phyloP scores from a whole-genome alignment of 2,797 vertebrate genomes.

The Hozukius guyotensis region DNA sequence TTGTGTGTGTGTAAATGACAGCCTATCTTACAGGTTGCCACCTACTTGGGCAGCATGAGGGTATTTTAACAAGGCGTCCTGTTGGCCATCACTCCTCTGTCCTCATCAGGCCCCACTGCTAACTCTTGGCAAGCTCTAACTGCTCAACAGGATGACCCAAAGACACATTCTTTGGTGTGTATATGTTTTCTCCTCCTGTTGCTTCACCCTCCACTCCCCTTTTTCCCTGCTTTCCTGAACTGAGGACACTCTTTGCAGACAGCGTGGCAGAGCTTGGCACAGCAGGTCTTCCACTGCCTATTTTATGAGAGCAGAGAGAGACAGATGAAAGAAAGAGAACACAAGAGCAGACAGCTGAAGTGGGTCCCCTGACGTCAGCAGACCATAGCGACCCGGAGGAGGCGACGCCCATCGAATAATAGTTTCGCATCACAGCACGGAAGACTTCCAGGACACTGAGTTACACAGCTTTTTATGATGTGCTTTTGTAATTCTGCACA shows the following conservation, averaged over 20 bases:
- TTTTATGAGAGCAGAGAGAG: conserved; percentile 56
- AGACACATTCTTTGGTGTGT: neutral
- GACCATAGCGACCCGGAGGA: conserved; percentile 1
- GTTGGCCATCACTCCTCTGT: conserved; percentile 29
- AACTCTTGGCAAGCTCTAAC: conserved; percentile 11
- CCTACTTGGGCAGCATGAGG: conserved; percentile 43
- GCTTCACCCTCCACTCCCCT: neutral
- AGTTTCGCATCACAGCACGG: conserved; percentile 14
- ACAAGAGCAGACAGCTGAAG: conserved; percentile 69
- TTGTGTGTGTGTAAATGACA: conserved; percentile 46
- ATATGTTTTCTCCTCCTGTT: neutral
- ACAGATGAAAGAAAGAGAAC: conserved; percentile 46
- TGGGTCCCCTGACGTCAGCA: conserved; percentile 59
- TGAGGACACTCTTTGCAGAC: conserved; percentile 23
- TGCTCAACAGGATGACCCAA: conserved; percentile 12
- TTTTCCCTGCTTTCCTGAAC: neutral
- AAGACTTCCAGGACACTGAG: neutral
- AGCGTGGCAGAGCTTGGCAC: conserved; percentile 63
- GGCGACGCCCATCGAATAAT: conserved; percentile 32
- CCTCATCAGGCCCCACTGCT: conserved; percentile 12
- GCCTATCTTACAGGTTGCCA: conserved; percentile 63
- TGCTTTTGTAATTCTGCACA: neutral
- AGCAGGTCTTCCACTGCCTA: conserved; percentile 47
- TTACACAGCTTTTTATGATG: conserved; percentile 1
- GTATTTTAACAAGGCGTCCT: conserved; percentile 73